These are phyloP conservation scores for Atlantisia rogersi DNA, from an alignment of 2,113 vertebrate genomes.

Conservation along the genomic window DNA sequence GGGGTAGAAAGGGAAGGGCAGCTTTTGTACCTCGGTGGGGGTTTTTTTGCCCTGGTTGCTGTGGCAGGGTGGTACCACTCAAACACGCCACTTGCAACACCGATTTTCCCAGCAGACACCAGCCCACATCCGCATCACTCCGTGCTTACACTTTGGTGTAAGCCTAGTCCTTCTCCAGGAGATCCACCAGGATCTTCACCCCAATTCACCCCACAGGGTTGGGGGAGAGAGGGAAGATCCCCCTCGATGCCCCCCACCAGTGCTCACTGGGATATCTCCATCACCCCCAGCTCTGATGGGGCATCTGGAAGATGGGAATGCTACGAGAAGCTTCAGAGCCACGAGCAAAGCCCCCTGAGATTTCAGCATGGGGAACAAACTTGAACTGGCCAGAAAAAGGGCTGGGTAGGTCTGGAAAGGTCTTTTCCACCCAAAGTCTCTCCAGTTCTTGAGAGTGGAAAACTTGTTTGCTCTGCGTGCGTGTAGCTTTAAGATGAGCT, in stretches of 20 bases:
- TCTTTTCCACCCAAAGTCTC: background rate
- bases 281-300: background rate
- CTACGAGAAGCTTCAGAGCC: accelerated
- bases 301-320: accelerated
- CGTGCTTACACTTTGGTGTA: no score
- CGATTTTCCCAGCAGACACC: background rate
- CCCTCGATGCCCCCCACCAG: background rate
- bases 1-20: background rate
- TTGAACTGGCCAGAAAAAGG: background rate
- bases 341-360: background rate
- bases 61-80: background rate
- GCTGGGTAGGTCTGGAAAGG: background rate
- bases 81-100: accelerated
- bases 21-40: background rate
- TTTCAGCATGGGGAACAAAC: background rate
- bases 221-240: background rate
- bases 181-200: background rate
- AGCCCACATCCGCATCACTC: background rate
- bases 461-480: background rate
- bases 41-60: background rate
- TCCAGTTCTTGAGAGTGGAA: background rate
- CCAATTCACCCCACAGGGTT: accelerated
- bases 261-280: accelerated
- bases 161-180: background rate
- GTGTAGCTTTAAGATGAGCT: constrained; percentile 60